Conservation (phyloP, 2,888 invertebrate genomes). For the Caradrina clavipalpis region DNA sequence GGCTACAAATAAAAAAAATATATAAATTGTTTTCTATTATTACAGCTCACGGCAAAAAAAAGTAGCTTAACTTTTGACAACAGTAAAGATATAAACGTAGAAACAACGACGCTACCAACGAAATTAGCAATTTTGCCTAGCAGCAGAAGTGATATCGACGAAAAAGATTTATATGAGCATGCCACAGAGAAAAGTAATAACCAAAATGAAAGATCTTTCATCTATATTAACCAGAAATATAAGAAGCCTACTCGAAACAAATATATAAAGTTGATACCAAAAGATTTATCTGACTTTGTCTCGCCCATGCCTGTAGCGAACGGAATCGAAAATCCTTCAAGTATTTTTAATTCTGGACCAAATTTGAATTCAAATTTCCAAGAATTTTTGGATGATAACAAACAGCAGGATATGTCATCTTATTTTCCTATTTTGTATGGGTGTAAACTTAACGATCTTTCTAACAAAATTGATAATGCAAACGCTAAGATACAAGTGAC, state of each 20-base stretch:
- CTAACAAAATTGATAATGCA: not conserved
- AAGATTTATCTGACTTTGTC: not conserved
- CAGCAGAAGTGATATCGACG: conserved; percentile 56
- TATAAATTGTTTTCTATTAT: not conserved
- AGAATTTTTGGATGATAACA: conserved; percentile 29
- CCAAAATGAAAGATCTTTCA: conserved; percentile 78
- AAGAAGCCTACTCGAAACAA: conserved; percentile 55
- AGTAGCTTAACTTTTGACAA: not conserved
- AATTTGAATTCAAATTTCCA: conserved; percentile 26
- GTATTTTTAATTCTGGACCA: not conserved
- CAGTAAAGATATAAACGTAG: not conserved
- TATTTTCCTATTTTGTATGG: conserved; percentile 39
- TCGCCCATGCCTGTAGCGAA: not conserved
- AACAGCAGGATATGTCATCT: conserved; percentile 29
- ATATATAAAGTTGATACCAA: conserved; percentile 13
- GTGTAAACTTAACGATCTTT: conserved; percentile 27
- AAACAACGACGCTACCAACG: not conserved
- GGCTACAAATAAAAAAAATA: not conserved
- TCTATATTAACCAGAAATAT: conserved; percentile 77
- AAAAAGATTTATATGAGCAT: conserved; percentile 73
- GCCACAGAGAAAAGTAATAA: conserved; percentile 69
- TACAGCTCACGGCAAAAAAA: conserved; percentile 5
- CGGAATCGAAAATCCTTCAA: not conserved
- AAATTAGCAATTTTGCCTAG: conserved; percentile 31
- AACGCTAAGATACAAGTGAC: not conserved